Evolutionary conservation across 2,113 vertebrate genomes (phyloP).

Genomic region (Nannospalax galili): DNA sequence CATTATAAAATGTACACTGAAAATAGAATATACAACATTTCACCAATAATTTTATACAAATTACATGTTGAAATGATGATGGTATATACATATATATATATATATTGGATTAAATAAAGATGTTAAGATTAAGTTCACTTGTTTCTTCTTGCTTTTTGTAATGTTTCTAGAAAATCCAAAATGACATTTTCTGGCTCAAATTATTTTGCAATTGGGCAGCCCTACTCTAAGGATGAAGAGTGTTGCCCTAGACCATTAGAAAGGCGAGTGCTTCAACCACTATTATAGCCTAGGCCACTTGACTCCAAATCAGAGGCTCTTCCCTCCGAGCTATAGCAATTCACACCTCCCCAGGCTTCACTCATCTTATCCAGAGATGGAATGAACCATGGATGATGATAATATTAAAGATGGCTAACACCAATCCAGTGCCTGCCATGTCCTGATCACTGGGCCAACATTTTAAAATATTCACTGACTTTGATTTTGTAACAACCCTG

Average conservation of each 20-base stretch:
- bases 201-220: not conserved
- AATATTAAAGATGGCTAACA: not conserved
- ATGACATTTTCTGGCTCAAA: slow-evolving; percentile 7
- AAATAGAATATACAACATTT: not conserved
- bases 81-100: not conserved
- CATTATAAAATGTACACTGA: not conserved
- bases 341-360: not conserved
- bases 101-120: not conserved
- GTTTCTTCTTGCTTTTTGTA: not conserved
- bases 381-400: not conserved
- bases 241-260: not conserved
- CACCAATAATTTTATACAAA: slow-evolving; percentile 21
- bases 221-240: not conserved
- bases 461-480: not conserved
- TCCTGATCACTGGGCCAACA: not conserved
- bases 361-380: not conserved
- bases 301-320: not conserved
- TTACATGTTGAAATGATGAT: not conserved
- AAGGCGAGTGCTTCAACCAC: not conserved
- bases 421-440: not conserved
- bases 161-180: slow-evolving; percentile 44
- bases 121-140: slow-evolving; percentile 31
- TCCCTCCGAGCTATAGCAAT: slow-evolving; percentile 7
- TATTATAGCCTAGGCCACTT: not conserved
- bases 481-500: not conserved